Base-by-base conservation (phyloP, 2,888 invertebrate genomes). In the Caenorhabditis sp. region DNA sequence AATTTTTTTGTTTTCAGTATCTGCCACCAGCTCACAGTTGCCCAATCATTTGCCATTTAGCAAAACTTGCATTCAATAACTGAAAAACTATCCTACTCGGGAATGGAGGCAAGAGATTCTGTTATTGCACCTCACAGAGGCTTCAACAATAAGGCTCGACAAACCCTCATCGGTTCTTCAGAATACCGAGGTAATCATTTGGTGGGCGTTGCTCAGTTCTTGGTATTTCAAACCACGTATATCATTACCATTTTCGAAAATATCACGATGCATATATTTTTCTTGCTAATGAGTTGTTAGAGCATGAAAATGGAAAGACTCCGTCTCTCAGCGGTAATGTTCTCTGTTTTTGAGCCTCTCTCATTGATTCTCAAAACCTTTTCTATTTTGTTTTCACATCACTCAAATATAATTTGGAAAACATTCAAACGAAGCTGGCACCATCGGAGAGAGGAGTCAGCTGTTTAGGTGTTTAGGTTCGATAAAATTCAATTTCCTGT, bases 131-230 rank as follows among this genome's bases (percentile, higher is more conserved):
- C 86, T 1, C 87, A 87, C 47, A 77, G 87, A 5, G 87, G 87
- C 1, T 86, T 87, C 51, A 77, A 51, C 38, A 49, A 12, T 7
- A 87, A 87, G 26, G 86, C 85, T 19, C 74, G 87, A 1, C 86
- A 84, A 19, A 77, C 82, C 7, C 75, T 87, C 2, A 66, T 87
- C n/a, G 87, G 68, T 26, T 73, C 81, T 22, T 64, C 63, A 49
- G 24, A 26, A 7, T 47, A 31, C 38, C 47, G 68, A 73, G 80
- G 80, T 73, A 73, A 38, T 10, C 8, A 2, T 38, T 5, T 38
- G 12, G 38, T 6, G 31, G 31, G 5, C 5, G 31, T 31, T 31
- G 4, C 31, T 31, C 7, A 4, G 31, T 31, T 31, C 31, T 31
- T 7, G 31, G 31, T 31, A 31, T 31, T 31, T 31, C 7, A 7